phyloP scores from a whole-genome alignment of 2,797 vertebrate species.

The Coregonus suidteri region DNA sequence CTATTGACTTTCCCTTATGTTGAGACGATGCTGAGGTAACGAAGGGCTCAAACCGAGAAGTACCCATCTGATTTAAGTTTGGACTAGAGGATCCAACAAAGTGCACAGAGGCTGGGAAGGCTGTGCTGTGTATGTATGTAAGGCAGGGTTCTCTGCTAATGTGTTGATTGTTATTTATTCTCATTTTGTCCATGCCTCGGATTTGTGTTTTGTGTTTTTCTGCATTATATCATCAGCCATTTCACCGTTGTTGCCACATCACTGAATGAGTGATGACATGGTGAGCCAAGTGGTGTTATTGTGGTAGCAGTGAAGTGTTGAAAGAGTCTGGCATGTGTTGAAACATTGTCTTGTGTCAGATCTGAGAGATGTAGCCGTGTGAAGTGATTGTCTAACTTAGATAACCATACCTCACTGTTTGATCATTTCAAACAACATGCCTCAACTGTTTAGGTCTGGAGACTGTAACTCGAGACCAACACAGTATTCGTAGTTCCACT shows the following conservation, averaged over 20 bases:
- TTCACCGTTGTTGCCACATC: conserved; percentile 21
- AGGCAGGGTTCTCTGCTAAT: conserved; percentile 27
- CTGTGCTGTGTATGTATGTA: too few relatives aligned
- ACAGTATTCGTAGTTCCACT: background rate
- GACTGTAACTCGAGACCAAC: background rate
- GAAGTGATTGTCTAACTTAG: too few relatives aligned
- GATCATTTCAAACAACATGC: background rate
- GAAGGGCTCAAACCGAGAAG: background rate
- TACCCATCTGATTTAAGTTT: background rate
- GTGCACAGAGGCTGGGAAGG: too few relatives aligned
- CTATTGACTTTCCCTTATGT: background rate
- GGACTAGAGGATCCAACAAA: background rate
- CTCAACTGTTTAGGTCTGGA: background rate
- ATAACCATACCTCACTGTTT: background rate
- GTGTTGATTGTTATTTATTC: conserved; percentile 18
- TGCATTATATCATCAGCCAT: conserved; percentile 45
- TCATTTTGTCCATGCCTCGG: conserved; percentile 29
- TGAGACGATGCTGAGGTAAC: background rate
- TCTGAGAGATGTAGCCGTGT: background rate
- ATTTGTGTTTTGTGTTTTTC: conserved; percentile 22
- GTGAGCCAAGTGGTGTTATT: conserved; percentile 18
- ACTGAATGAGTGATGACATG: conserved; percentile 19
- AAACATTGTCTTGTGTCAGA: background rate
- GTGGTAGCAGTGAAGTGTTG: conserved; percentile 14
- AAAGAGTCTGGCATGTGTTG: conserved; percentile 7